Evolutionary conservation across 2,888 invertebrate species (phyloP), one percentile per base, ranked within the genome.

Genomic region (Bursaphelenchus okinawaensis): DNA sequence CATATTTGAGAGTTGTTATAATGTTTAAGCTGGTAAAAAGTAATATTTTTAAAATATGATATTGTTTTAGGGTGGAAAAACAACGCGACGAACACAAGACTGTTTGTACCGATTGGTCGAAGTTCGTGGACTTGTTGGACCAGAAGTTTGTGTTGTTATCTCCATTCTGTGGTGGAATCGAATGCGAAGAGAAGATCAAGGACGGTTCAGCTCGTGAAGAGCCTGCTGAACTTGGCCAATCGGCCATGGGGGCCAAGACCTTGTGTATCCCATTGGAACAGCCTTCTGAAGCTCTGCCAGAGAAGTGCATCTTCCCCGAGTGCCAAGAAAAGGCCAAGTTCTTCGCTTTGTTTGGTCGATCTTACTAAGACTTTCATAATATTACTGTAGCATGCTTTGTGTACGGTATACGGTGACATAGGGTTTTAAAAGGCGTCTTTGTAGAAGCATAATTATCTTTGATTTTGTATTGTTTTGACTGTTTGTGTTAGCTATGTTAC

Each of bases 241-340:
- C 89, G 61, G 89, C 94, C 0, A 98, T 98, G 95, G 98, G 98
- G 51, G 98, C 98, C 7, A 99, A 99, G 85, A 90, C 92, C 8
- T 87, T 99, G n/a, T 99, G 98, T 84, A 91, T 96, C 80, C 98
- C 98, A 3, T 90, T 95, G 84, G 88, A 91, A 57, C 96, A 92
- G 64, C 73, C 73, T 16, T n/a, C 31, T 0, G 68, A 76, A 27
- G 56, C 62, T 20, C 71, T 81, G 23, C 78, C 80, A 40, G 68
- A 84, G 3, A 89, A 88, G 75, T 98, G 98, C 84, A 90, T 99
- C 76, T 88, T 92, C 84, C 92, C 93, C 0, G 86, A 85, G 62
- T 99, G 98, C 85, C 87, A 84, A 24, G 88, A 87, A 63, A 89
- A 89, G 78, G 90, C 96, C 1, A 88, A 90, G 81, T 90, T 86